A percentile compares a stretch with the other conserved stretches of the same genome.
phyloP scores from a whole-genome alignment of 1,140 invertebrate genomes.

The Caenorhabditis remanei region DNA sequence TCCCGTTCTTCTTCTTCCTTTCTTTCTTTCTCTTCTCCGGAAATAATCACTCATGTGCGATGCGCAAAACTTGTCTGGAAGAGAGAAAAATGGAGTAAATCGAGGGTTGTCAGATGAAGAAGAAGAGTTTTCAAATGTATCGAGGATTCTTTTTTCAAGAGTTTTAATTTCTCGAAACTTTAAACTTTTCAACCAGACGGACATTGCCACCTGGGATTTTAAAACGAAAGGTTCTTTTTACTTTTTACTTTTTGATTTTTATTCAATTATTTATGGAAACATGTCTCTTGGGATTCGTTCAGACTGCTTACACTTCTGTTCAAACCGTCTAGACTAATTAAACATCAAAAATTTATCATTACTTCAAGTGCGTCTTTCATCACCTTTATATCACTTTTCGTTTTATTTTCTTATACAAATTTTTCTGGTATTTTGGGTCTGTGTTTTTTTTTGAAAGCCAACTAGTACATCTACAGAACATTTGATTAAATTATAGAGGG shows the following conservation, averaged over 20 bases:
- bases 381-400: background rate
- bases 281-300: background rate
- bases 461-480: background rate
- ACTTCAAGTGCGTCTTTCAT: background rate
- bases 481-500: background rate
- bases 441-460: no score
- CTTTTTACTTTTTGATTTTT: no score
- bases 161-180: background rate
- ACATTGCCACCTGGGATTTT: no score
- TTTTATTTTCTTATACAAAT: background rate
- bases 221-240: no score
- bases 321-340: slow-evolving; percentile 27
- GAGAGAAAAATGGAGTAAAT: background rate
- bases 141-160: no score
- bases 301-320: no score
- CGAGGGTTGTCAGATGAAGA: background rate
- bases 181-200: no score
- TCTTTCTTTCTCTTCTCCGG: background rate
- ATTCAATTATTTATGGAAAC: background rate
- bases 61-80: slow-evolving; percentile 25
- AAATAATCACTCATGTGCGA: slow-evolving; percentile 10
- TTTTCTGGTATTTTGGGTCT: no score
- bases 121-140: background rate
- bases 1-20: no score
- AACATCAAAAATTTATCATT: background rate